Evolutionary conservation across 2,888 invertebrate species (phyloP).

Genomic region (Anodontia alba): DNA sequence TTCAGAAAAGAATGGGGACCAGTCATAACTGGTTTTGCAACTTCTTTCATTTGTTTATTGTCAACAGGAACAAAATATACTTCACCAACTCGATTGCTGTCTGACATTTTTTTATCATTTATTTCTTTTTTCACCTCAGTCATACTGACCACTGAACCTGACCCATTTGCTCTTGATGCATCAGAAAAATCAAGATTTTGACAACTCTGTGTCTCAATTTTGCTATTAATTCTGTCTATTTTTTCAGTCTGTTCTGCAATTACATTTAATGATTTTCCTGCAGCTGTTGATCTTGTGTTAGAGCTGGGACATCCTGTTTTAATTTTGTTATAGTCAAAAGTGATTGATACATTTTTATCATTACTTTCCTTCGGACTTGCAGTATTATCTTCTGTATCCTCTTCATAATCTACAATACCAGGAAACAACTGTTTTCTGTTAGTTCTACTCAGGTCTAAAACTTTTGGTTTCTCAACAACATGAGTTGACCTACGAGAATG

Average conservation of each 20-base stretch:
- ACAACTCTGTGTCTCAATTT: neutral
- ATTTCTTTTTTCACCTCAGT: slow-evolving; percentile 7
- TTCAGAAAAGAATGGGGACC: slow-evolving; percentile 48
- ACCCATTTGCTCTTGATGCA: neutral
- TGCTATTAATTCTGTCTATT: neutral
- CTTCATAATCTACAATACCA: slow-evolving; percentile 6
- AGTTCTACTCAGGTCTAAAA: slow-evolving; percentile 49
- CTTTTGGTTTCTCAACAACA: slow-evolving; percentile 65
- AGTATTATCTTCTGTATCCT: neutral
- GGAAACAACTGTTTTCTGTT: slow-evolving; percentile 52
- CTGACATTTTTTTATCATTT: neutral
- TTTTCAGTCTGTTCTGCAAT: neutral
- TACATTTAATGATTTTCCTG: neutral
- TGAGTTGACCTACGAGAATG: slow-evolving; percentile 75
- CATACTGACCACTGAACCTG: neutral
- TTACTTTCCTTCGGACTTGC: neutral
- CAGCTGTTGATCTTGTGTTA: neutral
- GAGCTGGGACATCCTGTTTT: neutral
- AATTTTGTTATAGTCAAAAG: neutral
- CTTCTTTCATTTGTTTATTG: slow-evolving; percentile 23
- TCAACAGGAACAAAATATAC: slow-evolving; percentile 47
- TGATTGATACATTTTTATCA: neutral
- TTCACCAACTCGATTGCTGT: slow-evolving; percentile 13
- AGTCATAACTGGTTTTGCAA: slow-evolving; percentile 22
- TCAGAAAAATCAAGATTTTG: neutral